A percentile compares a stretch with the other conserved stretches of the same genome.
phyloP scores from a whole-genome alignment of 2,888 invertebrate species.

The Metellina segmentata region DNA sequence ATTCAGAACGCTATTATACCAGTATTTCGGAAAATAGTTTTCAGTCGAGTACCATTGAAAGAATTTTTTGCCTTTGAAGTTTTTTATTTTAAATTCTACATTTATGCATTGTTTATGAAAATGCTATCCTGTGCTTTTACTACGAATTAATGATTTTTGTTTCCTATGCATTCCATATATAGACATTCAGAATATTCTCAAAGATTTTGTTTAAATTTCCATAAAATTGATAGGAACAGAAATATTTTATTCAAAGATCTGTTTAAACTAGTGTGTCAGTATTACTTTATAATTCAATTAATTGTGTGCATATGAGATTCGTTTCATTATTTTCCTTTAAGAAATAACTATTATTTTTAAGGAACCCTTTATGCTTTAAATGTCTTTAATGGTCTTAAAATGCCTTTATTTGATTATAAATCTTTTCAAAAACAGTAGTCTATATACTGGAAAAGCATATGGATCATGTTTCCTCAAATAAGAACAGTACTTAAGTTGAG shows the following conservation, averaged over 20 bases:
- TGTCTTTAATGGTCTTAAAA: neutral
- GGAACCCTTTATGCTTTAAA: neutral
- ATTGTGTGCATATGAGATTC: neutral
- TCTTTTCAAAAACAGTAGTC: neutral
- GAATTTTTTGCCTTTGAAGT: no score
- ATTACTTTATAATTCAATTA: no score
- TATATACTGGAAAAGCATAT: conserved; percentile 7
- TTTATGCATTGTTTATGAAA: conserved; percentile 28
- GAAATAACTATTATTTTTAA: neutral
- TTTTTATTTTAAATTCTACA: neutral
- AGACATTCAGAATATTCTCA: no score
- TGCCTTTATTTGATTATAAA: neutral
- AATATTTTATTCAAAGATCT: neutral
- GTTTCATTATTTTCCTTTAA: neutral
- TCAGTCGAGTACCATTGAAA: neutral
- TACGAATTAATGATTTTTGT: conserved; percentile 26
- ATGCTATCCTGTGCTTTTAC: conserved; percentile 31
- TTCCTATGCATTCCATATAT: conserved; percentile 15
- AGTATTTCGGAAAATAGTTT: neutral
- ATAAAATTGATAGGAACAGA: neutral
- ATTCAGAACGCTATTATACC: no score
- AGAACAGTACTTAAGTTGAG: conserved; percentile 64
- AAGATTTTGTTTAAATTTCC: no score
- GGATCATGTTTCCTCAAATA: conserved; percentile 48
- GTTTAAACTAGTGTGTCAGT: neutral